A percentile compares a stretch with the other conserved stretches of the same genome.
phyloP scores from a whole-genome alignment of 92 coral and sea anemone species.

The Porites rus region DNA sequence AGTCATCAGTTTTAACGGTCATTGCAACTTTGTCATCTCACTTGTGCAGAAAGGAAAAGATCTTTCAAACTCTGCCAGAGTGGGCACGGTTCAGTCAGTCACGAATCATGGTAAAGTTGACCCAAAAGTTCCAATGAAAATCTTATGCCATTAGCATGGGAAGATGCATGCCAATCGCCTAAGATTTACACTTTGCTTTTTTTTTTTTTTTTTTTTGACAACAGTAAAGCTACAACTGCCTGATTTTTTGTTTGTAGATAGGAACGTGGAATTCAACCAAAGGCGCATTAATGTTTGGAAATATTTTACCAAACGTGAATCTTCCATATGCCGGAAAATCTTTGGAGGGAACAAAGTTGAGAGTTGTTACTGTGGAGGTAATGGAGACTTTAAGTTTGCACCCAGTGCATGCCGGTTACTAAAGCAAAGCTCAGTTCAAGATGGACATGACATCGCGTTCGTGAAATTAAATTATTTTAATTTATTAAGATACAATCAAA shows the following conservation, averaged over 20 bases:
- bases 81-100: no score
- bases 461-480: neutral
- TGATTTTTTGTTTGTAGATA: neutral
- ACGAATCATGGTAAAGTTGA: no score
- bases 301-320: slow-evolving; percentile 18
- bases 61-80: no score
- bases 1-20: no score
- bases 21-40: no score
- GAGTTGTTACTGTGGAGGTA: slow-evolving; percentile 26
- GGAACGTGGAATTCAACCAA: slow-evolving; percentile 32
- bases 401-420: neutral
- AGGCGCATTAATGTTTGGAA: neutral
- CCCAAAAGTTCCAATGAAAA: no score
- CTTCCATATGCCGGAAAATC: neutral
- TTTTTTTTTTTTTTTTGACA: neutral
- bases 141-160: no score
- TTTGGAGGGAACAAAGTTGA: slow-evolving; percentile 33
- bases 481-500: neutral
- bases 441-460: neutral
- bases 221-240: neutral
- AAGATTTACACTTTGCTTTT: neutral
- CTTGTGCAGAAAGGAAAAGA: no score
- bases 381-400: no score
- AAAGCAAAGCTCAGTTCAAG: neutral
- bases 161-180: no score